These are phyloP conservation scores for Corapipo altera DNA, from an alignment of 2,113 vertebrate genomes.

Conservation along the genomic window DNA sequence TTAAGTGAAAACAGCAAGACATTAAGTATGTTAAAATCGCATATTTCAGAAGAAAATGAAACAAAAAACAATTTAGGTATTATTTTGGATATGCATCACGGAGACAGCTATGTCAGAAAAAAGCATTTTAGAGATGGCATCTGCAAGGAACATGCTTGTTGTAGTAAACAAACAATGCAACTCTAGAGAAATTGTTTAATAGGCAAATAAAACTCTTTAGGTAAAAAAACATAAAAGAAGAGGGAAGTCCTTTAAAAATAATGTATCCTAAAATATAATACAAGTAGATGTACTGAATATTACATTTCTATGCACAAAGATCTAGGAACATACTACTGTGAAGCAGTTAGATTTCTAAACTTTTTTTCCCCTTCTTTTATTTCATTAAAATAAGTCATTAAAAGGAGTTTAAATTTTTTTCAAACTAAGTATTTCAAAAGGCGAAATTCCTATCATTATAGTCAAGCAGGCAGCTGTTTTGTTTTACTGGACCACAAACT, in stretches of 20 bases:
- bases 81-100: background rate
- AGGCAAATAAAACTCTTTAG: background rate
- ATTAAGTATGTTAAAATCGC: background rate
- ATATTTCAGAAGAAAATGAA: background rate
- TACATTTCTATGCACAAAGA: background rate
- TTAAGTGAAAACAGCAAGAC: background rate
- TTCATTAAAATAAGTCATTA: background rate
- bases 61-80: background rate
- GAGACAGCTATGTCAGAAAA: background rate
- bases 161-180: background rate
- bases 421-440: background rate
- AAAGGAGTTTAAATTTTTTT: background rate
- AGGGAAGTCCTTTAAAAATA: background rate
- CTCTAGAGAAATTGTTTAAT: background rate
- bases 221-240: background rate
- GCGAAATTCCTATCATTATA: background rate
- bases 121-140: background rate
- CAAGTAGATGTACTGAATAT: background rate
- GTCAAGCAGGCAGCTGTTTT: background rate
- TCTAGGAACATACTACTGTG: background rate
- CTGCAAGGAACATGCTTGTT: background rate
- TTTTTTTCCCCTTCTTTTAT: background rate
- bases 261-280: background rate
- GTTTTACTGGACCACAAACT: background rate
- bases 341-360: background rate